These are phyloP conservation scores for Actinemys pallida DNA, from an alignment of 2,113 vertebrate species.

Conservation along the genomic window DNA sequence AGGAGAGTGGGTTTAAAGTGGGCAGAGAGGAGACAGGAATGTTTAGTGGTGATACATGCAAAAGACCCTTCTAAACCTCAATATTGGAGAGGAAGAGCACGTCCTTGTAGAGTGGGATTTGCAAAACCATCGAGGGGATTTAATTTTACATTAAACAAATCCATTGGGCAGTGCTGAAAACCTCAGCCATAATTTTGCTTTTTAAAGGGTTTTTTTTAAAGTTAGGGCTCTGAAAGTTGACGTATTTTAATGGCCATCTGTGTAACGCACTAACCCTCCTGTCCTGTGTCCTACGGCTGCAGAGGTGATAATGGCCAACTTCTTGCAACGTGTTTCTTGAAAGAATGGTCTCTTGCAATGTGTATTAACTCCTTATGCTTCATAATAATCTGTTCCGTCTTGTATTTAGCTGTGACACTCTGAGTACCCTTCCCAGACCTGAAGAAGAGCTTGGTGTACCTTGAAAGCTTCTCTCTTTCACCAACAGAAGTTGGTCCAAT, in stretches of 20 bases:
- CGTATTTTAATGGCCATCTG: neutral
- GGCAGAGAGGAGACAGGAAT: neutral
- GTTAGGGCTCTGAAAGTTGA: neutral
- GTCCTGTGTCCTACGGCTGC: neutral
- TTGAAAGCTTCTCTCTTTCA: neutral
- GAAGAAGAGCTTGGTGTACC: neutral
- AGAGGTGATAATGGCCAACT: neutral
- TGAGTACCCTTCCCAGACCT: neutral
- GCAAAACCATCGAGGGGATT: neutral
- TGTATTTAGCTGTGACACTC: too few relatives aligned
- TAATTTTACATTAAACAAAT: neutral
- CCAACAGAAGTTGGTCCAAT: neutral
- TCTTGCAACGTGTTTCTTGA: neutral
- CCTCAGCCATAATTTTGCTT: rapidly evolving
- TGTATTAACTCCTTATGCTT: neutral
- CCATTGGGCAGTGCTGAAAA: neutral
- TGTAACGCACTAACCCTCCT: neutral
- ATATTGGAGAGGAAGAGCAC: neutral
- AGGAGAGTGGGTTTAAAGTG: neutral
- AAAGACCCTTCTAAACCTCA: neutral
- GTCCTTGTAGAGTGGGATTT: neutral
- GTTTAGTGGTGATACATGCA: neutral
- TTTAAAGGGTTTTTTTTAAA: neutral
- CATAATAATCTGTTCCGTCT: neutral
- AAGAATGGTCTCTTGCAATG: neutral